Percentiles rank a stretch among this genome's conserved stretches.
Conservation (phyloP, 2,888 invertebrate species). For the Crematogaster levior region DNA sequence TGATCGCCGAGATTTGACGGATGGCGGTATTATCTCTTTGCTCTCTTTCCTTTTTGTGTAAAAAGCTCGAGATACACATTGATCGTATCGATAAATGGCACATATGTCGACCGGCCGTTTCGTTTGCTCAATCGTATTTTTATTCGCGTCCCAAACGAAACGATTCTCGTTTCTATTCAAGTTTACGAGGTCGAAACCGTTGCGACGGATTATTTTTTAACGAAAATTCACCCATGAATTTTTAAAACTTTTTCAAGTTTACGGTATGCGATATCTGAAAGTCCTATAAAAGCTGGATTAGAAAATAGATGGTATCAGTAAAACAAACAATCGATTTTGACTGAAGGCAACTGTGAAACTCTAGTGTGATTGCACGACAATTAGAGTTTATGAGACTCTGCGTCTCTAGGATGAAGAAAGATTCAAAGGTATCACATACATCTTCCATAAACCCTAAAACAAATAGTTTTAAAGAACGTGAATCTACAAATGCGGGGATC, state of each 20-base stretch:
- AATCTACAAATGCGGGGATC: neutral
- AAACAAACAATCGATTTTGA: neutral
- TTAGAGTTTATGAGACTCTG: neutral
- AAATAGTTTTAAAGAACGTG: neutral
- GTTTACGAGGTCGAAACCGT: slow-evolving; percentile 8
- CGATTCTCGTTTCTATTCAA: slow-evolving; percentile 32
- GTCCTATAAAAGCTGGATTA: neutral
- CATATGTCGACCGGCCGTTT: neutral
- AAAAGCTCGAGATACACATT: neutral
- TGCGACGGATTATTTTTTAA: neutral
- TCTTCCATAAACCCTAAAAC: neutral
- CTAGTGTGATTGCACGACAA: neutral
- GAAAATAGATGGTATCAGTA: neutral
- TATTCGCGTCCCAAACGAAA: neutral
- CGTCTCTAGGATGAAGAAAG: neutral
- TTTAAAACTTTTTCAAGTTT: neutral
- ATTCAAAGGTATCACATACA: neutral
- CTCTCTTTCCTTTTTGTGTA: neutral
- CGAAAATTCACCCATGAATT: slow-evolving; percentile 6
- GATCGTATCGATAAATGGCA: slow-evolving; percentile 1
- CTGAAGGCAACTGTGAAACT: neutral
- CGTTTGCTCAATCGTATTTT: slow-evolving; percentile 23
- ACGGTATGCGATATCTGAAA: neutral
- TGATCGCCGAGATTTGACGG: slow-evolving; percentile 26
- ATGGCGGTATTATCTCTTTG: neutral